Percentiles rank a stretch among this genome's conserved stretches.
Conservation (phyloP, 1,140 invertebrate genomes). For the Bombyx mori region ASM3026992v2 NC_085114.1:6455001-6455500, state of each 20-base stretch:
- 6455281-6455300: conserved; percentile 79
- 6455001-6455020: too few species aligned
- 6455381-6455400: conserved; percentile 82
- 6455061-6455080: conserved; percentile 83
- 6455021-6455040: conserved; percentile 78
- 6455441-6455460: conserved; percentile 75
- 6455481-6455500: too few species aligned
- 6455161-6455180: conserved; percentile 73
- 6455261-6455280: conserved; percentile 87
- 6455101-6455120: conserved; percentile 79
- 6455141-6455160: conserved; percentile 87
- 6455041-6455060: conserved; percentile 83
- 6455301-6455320: conserved; percentile 79
- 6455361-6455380: conserved; percentile 87
- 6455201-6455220: not conserved
- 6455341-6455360: conserved; percentile 90
- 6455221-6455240: not conserved
- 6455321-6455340: conserved; percentile 79
- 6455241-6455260: not conserved
- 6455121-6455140: conserved; percentile 83
- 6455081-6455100: conserved; percentile 76
- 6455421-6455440: conserved; percentile 84
- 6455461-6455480: too few species aligned
- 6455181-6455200: too few species aligned
- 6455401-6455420: conserved; percentile 80